A percentile compares a stretch with the other conserved stretches of the same genome.
Conservation (phyloP, 2,113 vertebrate species). For the Prinia subflava region DNA sequence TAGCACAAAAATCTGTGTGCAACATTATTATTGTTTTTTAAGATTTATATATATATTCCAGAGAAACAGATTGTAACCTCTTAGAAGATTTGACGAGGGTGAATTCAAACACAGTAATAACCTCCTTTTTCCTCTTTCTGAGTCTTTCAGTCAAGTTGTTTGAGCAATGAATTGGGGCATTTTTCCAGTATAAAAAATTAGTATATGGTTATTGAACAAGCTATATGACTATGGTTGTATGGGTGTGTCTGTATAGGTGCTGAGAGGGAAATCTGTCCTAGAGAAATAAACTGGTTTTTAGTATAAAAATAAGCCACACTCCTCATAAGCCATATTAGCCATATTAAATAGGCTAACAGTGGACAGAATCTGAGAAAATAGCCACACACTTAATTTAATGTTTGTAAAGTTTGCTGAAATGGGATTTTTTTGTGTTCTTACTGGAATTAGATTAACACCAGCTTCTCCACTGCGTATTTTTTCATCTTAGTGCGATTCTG, state of each 20-base stretch:
- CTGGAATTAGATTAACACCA: background rate
- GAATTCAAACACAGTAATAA: background rate
- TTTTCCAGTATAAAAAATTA: background rate
- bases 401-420: background rate
- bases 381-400: background rate
- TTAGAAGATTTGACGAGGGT: background rate
- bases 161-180: background rate
- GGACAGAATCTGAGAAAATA: background rate
- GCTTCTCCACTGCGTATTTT: fast-evolving
- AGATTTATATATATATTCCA: background rate
- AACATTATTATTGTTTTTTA: background rate
- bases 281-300: background rate
- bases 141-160: background rate
- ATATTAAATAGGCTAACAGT: background rate
- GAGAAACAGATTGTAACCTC: background rate
- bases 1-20: background rate
- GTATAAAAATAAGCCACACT: background rate
- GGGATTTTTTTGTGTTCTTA: background rate
- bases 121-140: background rate
- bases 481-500: background rate
- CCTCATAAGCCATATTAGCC: background rate
- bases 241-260: background rate
- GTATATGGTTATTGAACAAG: background rate
- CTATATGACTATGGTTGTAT: fast-evolving
- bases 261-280: background rate